These are phyloP conservation scores for Taphrorychus bicolor DNA, from an alignment of 2,888 invertebrate genomes.

Conservation along the genomic window DNA sequence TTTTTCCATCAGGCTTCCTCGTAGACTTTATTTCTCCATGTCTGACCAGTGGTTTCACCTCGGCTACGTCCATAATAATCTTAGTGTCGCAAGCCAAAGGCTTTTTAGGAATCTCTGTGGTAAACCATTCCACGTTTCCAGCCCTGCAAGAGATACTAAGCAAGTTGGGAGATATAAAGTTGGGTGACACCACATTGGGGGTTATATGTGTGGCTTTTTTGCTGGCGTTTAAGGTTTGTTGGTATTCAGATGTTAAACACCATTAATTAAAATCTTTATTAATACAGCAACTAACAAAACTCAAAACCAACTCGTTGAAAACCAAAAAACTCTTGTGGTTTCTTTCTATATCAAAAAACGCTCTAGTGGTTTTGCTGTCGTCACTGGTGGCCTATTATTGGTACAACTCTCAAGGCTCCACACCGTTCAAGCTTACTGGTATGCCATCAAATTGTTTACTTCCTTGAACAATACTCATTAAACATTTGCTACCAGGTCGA, in stretches of 20 bases:
- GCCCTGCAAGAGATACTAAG: conserved; percentile 63
- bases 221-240: conserved; percentile 73
- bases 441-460: too few relatives aligned
- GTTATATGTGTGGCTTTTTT: conserved; percentile 70
- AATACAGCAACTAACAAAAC: conserved; percentile 69
- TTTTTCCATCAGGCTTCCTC: conserved; percentile 85
- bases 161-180: conserved; percentile 62
- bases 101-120: conserved; percentile 72
- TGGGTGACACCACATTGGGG: conserved; percentile 72
- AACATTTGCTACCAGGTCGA: conserved; percentile 41
- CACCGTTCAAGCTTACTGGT: conserved; percentile 67
- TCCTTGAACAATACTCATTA: too few relatives aligned
- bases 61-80: conserved; percentile 83
- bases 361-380: conserved; percentile 73
- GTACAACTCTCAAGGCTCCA: conserved; percentile 54
- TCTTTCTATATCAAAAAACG: conserved; percentile 79
- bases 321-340: conserved; percentile 73
- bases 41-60: conserved; percentile 84
- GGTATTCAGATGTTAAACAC: conserved; percentile 49
- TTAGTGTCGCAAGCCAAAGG: conserved; percentile 77
- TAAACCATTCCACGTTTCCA: conserved; percentile 72
- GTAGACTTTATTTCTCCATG: conserved; percentile 85
- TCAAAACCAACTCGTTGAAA: conserved; percentile 58
- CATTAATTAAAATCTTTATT: too few relatives aligned
- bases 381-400: conserved; percentile 56